These are phyloP conservation scores for Drosophila longiperda DNA, from an alignment of 2,888 invertebrate species.

Conservation along the genomic window DNA sequence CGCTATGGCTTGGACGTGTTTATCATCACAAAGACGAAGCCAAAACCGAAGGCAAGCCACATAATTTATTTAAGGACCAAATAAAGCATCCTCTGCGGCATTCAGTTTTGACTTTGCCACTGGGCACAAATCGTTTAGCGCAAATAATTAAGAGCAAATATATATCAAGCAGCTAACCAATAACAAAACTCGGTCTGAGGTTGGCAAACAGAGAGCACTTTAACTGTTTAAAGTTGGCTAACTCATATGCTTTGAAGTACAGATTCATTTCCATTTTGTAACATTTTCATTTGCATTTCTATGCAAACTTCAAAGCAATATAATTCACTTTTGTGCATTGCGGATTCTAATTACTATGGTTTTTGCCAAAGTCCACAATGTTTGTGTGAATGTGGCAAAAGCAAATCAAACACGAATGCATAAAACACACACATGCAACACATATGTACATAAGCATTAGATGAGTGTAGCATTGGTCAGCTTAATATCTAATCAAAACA, in stretches of 20 bases:
- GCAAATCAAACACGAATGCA: conserved; percentile 17
- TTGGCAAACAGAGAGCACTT: conserved; percentile 30
- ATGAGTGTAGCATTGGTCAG: conserved; percentile 39
- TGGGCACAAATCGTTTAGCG: conserved; percentile 53
- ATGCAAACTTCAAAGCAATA: conserved; percentile 59
- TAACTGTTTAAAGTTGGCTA: conserved; percentile 35
- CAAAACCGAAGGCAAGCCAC: conserved; percentile 39
- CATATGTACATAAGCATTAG: conserved; percentile 38
- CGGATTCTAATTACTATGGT: conserved; percentile 55
- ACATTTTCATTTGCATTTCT: conserved; percentile 19
- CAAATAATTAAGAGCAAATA: conserved; percentile 73
- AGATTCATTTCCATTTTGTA: not conserved
- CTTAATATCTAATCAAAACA: conserved; percentile 69
- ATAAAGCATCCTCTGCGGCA: conserved; percentile 48
- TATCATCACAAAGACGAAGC: conserved; percentile 62
- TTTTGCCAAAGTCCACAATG: conserved; percentile 23
- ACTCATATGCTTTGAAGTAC: not conserved
- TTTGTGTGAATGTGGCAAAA: conserved; percentile 1
- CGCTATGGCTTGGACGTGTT: conserved; percentile 70
- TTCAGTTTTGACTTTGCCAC: conserved; percentile 32
- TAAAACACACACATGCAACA: conserved; percentile 5
- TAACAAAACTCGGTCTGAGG: conserved; percentile 42
- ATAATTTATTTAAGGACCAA: conserved; percentile 73
- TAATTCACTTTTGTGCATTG: conserved; percentile 49
- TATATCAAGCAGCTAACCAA: conserved; percentile 49